Evolutionary conservation across 2,888 invertebrate genomes (phyloP).

Genomic region (Pyrgus malvae): DNA sequence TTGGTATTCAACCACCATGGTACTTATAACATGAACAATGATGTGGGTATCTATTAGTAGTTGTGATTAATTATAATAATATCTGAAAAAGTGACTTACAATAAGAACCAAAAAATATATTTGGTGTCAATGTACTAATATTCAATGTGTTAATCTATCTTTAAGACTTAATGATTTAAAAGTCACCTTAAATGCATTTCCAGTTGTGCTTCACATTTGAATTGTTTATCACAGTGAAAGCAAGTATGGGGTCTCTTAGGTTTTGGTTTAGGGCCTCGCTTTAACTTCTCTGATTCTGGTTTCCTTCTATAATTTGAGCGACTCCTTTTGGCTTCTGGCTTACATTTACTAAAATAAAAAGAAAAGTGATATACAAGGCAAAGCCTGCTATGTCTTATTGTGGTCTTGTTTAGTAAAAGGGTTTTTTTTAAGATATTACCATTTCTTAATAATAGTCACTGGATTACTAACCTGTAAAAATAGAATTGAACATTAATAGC

Average conservation of each 20-base stretch:
- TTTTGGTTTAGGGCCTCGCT: conserved; percentile 83
- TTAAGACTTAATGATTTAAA: too few relatives aligned
- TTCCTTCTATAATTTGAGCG: conserved; percentile 79
- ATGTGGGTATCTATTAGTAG: too few relatives aligned
- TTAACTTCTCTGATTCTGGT: conserved; percentile 79
- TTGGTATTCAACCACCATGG: too few relatives aligned
- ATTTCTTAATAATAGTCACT: conserved; percentile 64
- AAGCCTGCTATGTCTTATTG: too few relatives aligned
- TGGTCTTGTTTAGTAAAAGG: too few relatives aligned
- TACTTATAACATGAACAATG: too few relatives aligned
- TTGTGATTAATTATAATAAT: too few relatives aligned
- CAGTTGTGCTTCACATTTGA: conserved; percentile 83
- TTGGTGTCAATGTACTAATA: too few relatives aligned
- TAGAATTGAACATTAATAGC: neutral
- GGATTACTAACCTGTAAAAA: conserved; percentile 52
- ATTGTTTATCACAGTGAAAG: conserved; percentile 82
- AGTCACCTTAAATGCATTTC: conserved; percentile 81
- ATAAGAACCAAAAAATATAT: too few relatives aligned
- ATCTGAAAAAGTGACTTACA: too few relatives aligned
- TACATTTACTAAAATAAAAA: conserved; percentile 62
- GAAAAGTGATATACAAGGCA: neutral
- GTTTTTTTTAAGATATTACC: too few relatives aligned
- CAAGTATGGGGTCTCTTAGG: conserved; percentile 81
- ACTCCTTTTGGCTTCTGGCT: conserved; percentile 49
- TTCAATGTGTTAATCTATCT: too few relatives aligned